Percentiles rank a stretch among this genome's conserved stretches.
Conservation (phyloP, 2,113 vertebrate genomes). For the Notarius lentiginosus region DNA sequence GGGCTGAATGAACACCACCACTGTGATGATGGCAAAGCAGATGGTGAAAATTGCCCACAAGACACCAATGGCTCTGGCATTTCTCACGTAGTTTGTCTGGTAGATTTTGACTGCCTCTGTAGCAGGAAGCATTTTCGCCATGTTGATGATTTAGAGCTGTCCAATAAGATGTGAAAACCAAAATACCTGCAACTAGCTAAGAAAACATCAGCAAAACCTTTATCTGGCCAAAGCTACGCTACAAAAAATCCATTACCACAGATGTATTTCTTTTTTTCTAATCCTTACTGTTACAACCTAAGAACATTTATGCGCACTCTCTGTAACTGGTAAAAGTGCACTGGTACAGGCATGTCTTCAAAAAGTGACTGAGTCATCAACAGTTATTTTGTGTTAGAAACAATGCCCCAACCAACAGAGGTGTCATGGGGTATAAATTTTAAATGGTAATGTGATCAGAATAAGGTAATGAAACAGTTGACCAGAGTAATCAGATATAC, state of each 20-base stretch:
- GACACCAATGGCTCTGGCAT: slow-evolving; percentile 89
- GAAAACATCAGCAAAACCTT: not conserved
- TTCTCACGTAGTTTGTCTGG: slow-evolving; percentile 96
- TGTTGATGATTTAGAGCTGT: slow-evolving; percentile 48
- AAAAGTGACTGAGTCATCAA: not conserved
- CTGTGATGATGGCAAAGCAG: slow-evolving; percentile 88
- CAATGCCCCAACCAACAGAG: slow-evolving; percentile 45
- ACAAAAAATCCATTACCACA: not conserved
- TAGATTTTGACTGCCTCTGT: slow-evolving; percentile 95
- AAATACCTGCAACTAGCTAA: not conserved
- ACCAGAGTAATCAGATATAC: slow-evolving; percentile 35
- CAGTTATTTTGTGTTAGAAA: slow-evolving; percentile 35
- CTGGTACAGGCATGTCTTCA: not conserved
- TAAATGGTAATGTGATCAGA: slow-evolving; percentile 53
- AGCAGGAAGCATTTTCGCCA: slow-evolving; percentile 87
- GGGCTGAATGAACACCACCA: slow-evolving; percentile 95
- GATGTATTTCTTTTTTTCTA: not conserved
- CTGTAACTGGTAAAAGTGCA: not conserved
- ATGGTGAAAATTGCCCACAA: slow-evolving; percentile 95
- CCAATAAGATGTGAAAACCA: not conserved
- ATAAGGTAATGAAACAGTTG: slow-evolving; percentile 47
- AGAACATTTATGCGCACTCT: not conserved
- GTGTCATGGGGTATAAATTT: slow-evolving; percentile 55
- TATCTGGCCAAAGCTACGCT: not conserved
- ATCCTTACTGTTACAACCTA: not conserved